Conservation (phyloP, 2,888 invertebrate species). For the Deroplatys truncata region DNA sequence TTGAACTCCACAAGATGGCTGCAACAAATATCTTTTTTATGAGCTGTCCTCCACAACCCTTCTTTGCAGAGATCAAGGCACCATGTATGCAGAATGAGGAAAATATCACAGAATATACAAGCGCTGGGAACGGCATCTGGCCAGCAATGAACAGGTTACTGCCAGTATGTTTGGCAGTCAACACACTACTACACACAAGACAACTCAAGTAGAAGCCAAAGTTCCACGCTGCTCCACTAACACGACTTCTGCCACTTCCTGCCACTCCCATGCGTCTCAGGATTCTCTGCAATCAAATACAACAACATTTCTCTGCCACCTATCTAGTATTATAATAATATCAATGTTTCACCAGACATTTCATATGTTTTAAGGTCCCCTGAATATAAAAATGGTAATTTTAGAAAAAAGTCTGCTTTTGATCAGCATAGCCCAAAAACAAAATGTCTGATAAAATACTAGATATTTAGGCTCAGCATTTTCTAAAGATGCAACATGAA, state of each 20-base stretch:
- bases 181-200: neutral
- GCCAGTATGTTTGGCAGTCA: neutral
- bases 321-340: too few species aligned
- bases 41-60: neutral
- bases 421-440: too few species aligned
- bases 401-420: too few species aligned
- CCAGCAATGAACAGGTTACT: neutral
- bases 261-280: neutral
- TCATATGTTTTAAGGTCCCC: too few species aligned
- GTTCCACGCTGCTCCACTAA: neutral
- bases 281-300: neutral
- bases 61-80: neutral
- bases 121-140: neutral
- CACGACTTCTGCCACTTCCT: neutral
- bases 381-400: too few species aligned
- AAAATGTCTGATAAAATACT: too few species aligned
- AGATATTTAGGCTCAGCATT: too few species aligned
- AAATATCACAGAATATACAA: neutral
- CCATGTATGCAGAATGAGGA: neutral
- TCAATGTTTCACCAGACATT: too few species aligned
- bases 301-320: too few species aligned
- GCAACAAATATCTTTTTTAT: neutral
- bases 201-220: neutral
- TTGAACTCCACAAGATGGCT: neutral
- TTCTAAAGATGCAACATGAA: too few species aligned